Evolutionary conservation across 2,113 vertebrate species (phyloP), one percentile per base, ranked within the genome.

Genomic region (Psilopsiagon aurifrons): DNA sequence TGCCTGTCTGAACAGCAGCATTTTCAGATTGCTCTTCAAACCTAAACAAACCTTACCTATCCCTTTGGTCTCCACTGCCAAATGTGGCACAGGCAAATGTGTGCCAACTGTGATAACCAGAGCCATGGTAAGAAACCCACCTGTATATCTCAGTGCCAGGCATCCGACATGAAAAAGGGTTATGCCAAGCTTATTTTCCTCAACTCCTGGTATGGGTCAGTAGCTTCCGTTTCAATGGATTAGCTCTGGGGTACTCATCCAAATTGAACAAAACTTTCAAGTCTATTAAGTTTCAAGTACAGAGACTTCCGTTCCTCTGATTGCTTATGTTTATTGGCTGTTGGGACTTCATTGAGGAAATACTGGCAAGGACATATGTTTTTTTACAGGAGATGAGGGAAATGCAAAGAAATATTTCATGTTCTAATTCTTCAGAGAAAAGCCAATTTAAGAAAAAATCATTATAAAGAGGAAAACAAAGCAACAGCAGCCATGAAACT

Each of bases 11-110:
- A 94, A 79, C 86, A 95, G 64, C 77, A 81, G 49, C 70, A 22
- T 92, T 95, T 97, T 92, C 76, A 78, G 47, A 84, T 68, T 76
- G 62, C 62, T 92, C 66, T 90, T 93, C 94, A 92, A 90, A 96
- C 25, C 35, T 75, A 76, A 93, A 81, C 17, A 88, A 92, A 69
- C 39, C 9, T 89, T 75, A 88, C 52, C 11, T 73, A 7, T 87
- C 94, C 41, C 35, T 43, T 86, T 54, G 41, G n/a, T 55, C 35
- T 47, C 55, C 35, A 25, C 47, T 41, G 79, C 18, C 31, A 49
- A 52, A 88, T 39, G 15, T 71, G 75, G 66, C 75, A 28, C 43
- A 83, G 1, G 2, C 35, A 89, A 43, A 81, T 22, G 9, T 54
- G 39, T 22, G 44, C 62, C 74, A 93, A 64, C 63, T 46, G n/a